A percentile compares a stretch with the other conserved stretches of the same genome.
phyloP scores from a whole-genome alignment of 2,888 invertebrate species.

The Notodonta dromedarius region DNA sequence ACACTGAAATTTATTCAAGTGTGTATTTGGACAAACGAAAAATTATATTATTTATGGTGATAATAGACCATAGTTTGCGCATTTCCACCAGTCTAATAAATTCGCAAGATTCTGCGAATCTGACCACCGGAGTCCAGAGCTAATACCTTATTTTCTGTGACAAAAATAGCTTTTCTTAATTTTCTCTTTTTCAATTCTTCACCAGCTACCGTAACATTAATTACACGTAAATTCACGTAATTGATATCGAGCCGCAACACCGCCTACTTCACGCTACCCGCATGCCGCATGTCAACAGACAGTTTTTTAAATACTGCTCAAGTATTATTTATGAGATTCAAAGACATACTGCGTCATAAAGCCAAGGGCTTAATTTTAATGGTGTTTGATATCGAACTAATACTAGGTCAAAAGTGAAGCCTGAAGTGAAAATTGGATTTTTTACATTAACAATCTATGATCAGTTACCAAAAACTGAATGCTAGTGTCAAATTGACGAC shows the following conservation, averaged over 20 bases:
- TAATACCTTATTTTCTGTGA: conserved; percentile 71
- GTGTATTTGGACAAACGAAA: too few species aligned
- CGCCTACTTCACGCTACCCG: conserved; percentile 52
- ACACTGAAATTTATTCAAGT: too few species aligned
- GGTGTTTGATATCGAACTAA: neutral
- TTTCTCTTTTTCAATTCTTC: conserved; percentile 47
- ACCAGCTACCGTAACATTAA: conserved; percentile 63
- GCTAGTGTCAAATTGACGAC: conserved; percentile 59
- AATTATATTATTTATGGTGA: too few species aligned
- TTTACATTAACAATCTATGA: neutral
- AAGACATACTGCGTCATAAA: neutral
- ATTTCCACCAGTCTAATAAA: conserved; percentile 21
- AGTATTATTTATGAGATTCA: neutral
- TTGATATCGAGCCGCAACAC: conserved; percentile 72
- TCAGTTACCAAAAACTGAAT: conserved; percentile 39
- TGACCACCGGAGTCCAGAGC: conserved; percentile 78
- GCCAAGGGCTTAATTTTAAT: neutral
- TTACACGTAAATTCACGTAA: conserved; percentile 73
- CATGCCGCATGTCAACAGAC: conserved; percentile 22
- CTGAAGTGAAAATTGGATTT: neutral
- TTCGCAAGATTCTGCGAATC: conserved; percentile 44
- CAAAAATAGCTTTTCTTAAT: conserved; percentile 80
- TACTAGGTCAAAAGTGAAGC: too few species aligned
- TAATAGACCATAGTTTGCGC: neutral
- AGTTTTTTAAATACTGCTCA: conserved; percentile 6